phyloP scores from a whole-genome alignment of 2,888 invertebrate genomes.

The Nasonovia ribisnigri region DNA sequence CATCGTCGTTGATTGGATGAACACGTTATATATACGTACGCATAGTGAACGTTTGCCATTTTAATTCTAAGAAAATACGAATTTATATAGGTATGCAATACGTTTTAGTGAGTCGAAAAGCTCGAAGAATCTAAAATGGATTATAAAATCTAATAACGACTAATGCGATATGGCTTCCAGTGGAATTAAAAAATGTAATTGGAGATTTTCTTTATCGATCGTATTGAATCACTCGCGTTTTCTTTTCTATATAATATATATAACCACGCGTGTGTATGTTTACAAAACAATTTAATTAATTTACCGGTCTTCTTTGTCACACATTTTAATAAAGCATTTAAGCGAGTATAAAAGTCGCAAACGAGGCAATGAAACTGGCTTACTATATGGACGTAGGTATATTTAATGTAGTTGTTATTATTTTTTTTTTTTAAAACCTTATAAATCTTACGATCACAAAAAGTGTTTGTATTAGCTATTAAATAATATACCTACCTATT shows the following conservation, averaged over 20 bases:
- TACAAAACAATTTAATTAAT: conserved; percentile 31
- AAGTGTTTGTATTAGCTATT: conserved; percentile 38
- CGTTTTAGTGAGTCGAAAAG: conserved; percentile 12
- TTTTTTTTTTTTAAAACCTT: conserved; percentile 6
- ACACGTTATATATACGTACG: neutral
- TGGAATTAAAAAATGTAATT: conserved; percentile 57
- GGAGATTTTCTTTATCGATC: conserved; percentile 59
- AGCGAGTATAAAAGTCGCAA: neutral
- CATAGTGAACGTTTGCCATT: conserved; percentile 3
- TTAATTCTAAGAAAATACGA: conserved; percentile 26
- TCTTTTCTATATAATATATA: conserved; percentile 18
- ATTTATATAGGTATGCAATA: neutral
- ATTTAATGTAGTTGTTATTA: neutral
- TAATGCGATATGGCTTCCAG: conserved; percentile 49
- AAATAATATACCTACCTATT: conserved; percentile 31
- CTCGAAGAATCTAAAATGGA: conserved; percentile 47
- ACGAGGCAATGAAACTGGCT: neutral
- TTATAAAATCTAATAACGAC: conserved; percentile 49
- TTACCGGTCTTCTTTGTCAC: neutral
- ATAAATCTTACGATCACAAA: conserved; percentile 48
- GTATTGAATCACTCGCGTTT: conserved; percentile 1
- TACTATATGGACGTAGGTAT: neutral
- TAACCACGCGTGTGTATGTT: neutral
- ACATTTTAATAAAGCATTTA: neutral
- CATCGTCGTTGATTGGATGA: neutral